A percentile compares a stretch with the other conserved stretches of the same genome.
phyloP scores from a whole-genome alignment of 2,888 invertebrate genomes.

The Caradrina kadenii region DNA sequence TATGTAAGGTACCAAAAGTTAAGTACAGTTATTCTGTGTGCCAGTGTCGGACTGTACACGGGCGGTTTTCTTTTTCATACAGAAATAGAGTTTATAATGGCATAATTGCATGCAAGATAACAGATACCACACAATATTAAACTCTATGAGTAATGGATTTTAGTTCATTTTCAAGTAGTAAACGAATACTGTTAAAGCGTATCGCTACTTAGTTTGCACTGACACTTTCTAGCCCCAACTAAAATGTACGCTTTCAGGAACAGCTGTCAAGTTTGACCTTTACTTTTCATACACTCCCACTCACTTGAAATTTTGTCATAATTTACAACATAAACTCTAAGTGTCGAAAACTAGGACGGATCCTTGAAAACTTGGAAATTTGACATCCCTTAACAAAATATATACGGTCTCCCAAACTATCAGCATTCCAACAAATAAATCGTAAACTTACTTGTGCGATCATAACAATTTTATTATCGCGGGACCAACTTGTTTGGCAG shows the following conservation, averaged over 20 bases:
- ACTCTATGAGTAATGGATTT: too few relatives aligned
- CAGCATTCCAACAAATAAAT: conserved; percentile 82
- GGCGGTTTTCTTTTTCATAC: too few relatives aligned
- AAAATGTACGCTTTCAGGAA: conserved; percentile 1
- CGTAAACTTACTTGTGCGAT: conserved; percentile 80
- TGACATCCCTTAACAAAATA: conserved; percentile 60
- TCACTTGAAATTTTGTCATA: conserved; percentile 20
- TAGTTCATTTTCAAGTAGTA: neutral
- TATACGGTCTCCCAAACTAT: conserved; percentile 73
- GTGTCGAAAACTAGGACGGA: conserved; percentile 34
- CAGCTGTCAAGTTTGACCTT: conserved; percentile 11
- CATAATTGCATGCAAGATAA: too few relatives aligned
- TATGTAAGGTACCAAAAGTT: too few relatives aligned
- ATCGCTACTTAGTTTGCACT: neutral
- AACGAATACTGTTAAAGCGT: neutral
- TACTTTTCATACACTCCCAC: neutral
- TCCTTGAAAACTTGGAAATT: conserved; percentile 54
- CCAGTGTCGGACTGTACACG: too few relatives aligned
- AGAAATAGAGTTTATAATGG: too few relatives aligned
- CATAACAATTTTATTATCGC: conserved; percentile 86
- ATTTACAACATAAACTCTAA: conserved; percentile 20
- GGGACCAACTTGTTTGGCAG: conserved; percentile 70
- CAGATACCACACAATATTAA: too few relatives aligned
- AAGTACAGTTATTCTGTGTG: too few relatives aligned
- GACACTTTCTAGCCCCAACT: neutral